Evolutionary conservation across 1,140 invertebrate genomes (phyloP).

Genomic region (Chironomus striatipennis): DNA sequence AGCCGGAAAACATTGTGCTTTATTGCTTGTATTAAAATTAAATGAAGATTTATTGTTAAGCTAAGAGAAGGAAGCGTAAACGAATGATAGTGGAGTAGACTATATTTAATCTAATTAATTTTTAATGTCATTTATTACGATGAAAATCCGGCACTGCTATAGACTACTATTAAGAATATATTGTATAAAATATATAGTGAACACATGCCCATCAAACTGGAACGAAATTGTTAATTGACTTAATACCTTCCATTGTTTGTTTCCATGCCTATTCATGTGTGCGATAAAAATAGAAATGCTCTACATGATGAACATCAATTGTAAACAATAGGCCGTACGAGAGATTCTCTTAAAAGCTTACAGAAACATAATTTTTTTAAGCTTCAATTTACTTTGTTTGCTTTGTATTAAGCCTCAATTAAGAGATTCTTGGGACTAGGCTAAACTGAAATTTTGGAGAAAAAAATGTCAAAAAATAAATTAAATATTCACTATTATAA

Average conservation of each 20-base stretch:
- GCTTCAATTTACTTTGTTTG: no score
- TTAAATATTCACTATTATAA: no score
- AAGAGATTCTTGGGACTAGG: no score
- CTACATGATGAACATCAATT: neutral
- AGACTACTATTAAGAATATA: neutral
- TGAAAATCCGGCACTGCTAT: neutral
- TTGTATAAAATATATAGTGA: neutral
- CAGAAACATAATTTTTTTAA: no score
- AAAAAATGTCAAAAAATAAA: no score
- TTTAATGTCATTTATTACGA: neutral
- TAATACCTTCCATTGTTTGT: conserved; percentile 9
- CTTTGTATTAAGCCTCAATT: no score
- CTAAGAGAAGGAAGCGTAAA: neutral
- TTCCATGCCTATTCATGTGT: conserved; percentile 5
- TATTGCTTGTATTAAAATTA: conserved; percentile 15
- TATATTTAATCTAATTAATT: conserved; percentile 7
- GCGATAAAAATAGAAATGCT: conserved; percentile 8
- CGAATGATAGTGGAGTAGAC: neutral
- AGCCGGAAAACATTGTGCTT: neutral
- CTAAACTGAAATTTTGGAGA: no score
- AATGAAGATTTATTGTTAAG: conserved; percentile 14
- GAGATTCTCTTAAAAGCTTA: neutral
- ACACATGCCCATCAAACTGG: neutral
- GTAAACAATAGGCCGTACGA: neutral
- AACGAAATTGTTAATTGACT: conserved; percentile 14